Conservation (phyloP, 2,888 invertebrate species). For the Rhyacophila evoluta region DNA sequence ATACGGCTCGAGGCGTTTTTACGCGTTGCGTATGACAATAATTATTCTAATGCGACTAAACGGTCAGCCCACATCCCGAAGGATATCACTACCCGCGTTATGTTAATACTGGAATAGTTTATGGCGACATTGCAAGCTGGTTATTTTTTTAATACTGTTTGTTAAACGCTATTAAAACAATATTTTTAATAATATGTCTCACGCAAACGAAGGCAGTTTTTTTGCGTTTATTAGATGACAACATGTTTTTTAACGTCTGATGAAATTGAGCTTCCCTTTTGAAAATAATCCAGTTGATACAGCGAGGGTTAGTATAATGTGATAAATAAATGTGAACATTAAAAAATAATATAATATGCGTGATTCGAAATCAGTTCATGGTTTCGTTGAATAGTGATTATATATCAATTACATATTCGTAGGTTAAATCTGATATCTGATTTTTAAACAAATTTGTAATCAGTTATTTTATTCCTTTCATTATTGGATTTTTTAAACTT, state of each 20-base stretch:
- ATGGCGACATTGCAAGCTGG: conserved; percentile 1
- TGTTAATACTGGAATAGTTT: background rate
- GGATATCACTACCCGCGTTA: conserved; percentile 24
- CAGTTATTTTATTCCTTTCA: too few species aligned
- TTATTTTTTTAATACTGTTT: conserved; percentile 6
- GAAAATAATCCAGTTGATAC: too few species aligned
- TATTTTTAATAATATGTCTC: conserved; percentile 13
- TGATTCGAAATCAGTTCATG: too few species aligned
- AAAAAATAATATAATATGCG: too few species aligned
- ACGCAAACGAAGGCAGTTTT: background rate
- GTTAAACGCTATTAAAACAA: conserved; percentile 16
- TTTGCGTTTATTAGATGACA: conserved; percentile 1
- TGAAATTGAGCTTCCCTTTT: background rate
- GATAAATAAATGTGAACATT: too few species aligned
- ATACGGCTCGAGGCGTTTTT: background rate
- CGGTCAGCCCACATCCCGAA: conserved; percentile 8
- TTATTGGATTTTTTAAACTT: too few species aligned
- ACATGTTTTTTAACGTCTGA: conserved; percentile 2
- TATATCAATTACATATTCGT: too few species aligned
- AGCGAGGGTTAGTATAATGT: too few species aligned
- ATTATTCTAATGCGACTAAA: conserved; percentile 1
- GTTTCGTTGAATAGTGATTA: too few species aligned
- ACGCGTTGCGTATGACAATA: background rate
- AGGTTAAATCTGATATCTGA: too few species aligned
- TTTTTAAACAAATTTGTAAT: too few species aligned